Evolutionary conservation across 2,888 invertebrate species (phyloP).

Genomic region (Brachylomia viminalis): DNA sequence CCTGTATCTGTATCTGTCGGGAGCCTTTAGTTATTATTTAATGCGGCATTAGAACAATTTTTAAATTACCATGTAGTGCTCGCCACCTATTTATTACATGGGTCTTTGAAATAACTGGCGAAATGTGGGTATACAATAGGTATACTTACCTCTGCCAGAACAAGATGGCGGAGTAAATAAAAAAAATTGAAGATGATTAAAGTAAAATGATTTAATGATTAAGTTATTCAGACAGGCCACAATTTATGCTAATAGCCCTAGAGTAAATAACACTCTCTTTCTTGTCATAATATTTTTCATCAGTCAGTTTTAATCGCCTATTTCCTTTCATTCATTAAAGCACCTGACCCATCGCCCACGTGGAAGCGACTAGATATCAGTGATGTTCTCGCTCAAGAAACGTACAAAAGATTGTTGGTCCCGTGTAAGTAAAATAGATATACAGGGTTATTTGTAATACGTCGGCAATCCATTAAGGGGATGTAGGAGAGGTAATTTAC

Average conservation of each 20-base stretch:
- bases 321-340: constrained; percentile 11
- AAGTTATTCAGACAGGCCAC: neutral
- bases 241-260: neutral
- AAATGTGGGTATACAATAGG: too few relatives aligned
- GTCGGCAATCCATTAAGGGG: too few relatives aligned
- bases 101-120: too few relatives aligned
- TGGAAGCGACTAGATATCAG: neutral
- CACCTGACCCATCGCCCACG: neutral
- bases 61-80: too few relatives aligned
- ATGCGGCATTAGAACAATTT: too few relatives aligned
- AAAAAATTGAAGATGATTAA: neutral
- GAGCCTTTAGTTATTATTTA: neutral
- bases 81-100: too few relatives aligned
- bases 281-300: neutral
- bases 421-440: neutral
- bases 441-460: too few relatives aligned
- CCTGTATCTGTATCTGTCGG: too few relatives aligned
- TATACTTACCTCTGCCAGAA: too few relatives aligned
- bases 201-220: neutral
- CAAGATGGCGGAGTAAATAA: too few relatives aligned
- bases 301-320: neutral
- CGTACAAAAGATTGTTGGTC: neutral
- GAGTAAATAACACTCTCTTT: constrained; percentile 9
- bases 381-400: neutral
- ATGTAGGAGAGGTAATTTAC: too few relatives aligned